Percentiles rank a stretch among this genome's conserved stretches.
These are phyloP conservation scores for Pristionchus fissidentatus DNA, from an alignment of 2,888 invertebrate genomes.

Conservation along the genomic window DNA sequence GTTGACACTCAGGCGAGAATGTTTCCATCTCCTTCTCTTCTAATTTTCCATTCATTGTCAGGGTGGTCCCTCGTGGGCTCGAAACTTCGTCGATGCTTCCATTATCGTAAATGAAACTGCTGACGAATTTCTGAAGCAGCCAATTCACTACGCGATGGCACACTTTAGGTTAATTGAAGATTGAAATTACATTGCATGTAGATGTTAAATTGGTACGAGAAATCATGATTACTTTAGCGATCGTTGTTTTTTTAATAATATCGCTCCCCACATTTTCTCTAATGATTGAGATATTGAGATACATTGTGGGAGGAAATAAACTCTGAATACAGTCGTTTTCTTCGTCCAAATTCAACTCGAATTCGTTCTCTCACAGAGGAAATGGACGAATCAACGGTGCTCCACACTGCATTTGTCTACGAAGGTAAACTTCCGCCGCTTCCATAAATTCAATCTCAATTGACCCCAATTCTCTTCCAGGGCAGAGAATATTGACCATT, in stretches of 20 bases:
- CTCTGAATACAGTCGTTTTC: constrained; percentile 41
- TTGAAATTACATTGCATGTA: no score
- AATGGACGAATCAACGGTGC: no score
- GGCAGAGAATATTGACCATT: neutral
- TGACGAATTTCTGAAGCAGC: constrained; percentile 45
- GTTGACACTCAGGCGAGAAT: neutral
- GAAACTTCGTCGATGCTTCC: constrained; percentile 36
- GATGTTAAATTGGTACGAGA: no score
- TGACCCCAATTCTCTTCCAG: neutral
- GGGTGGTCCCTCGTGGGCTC: constrained; percentile 40
- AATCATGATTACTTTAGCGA: no score
- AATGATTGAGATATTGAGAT: no score
- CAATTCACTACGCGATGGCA: constrained; percentile 37
- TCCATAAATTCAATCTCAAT: neutral
- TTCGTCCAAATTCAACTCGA: neutral
- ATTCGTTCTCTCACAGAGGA: neutral
- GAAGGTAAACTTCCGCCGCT: neutral
- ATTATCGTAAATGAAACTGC: neutral
- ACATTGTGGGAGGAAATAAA: no score
- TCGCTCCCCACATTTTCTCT: neutral
- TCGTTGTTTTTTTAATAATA: no score
- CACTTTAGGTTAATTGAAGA: constrained; percentile 44
- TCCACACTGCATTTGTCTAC: neutral
- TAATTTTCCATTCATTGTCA: neutral
- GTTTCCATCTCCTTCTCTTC: neutral